These are phyloP conservation scores for Puntigrus tetrazona DNA, from an alignment of 2,113 vertebrate species.

Conservation along the genomic window DNA sequence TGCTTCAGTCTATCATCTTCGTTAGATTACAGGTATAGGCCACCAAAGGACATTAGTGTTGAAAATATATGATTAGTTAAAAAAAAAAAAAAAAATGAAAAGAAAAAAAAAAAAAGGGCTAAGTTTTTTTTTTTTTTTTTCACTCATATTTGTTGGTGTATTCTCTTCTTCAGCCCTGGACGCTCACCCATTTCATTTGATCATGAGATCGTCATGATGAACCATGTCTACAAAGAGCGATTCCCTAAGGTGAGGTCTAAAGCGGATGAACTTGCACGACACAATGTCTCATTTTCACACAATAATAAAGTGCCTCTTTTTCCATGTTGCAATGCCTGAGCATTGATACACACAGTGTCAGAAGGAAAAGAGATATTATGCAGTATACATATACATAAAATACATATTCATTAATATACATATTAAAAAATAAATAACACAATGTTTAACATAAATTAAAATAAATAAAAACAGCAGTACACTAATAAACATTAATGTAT, in stretches of 20 bases:
- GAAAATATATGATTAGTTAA: neutral
- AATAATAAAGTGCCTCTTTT: neutral
- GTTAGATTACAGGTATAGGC: neutral
- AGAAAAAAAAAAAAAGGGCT: neutral
- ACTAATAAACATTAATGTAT: neutral
- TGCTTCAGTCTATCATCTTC: neutral
- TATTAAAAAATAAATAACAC: neutral
- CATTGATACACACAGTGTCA: neutral
- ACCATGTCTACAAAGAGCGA: constrained; percentile 98
- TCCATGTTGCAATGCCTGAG: neutral
- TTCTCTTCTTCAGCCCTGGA: constrained; percentile 80
- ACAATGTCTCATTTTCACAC: neutral
- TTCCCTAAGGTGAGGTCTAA: constrained; percentile 90
- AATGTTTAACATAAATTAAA: neutral
- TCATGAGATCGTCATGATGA: constrained; percentile 99
- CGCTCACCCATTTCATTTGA: constrained; percentile 95
- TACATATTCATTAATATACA: too few relatives aligned
- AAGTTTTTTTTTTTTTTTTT: neutral
- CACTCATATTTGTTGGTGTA: neutral
- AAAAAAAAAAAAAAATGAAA: too few relatives aligned
- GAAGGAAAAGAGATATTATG: neutral
- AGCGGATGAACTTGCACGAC: neutral
- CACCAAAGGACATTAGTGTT: neutral
- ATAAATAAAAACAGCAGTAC: neutral
- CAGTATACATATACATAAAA: too few relatives aligned